phyloP scores from a whole-genome alignment of 2,797 vertebrate genomes.

The Hyperoplus lanceolatus region DNA sequence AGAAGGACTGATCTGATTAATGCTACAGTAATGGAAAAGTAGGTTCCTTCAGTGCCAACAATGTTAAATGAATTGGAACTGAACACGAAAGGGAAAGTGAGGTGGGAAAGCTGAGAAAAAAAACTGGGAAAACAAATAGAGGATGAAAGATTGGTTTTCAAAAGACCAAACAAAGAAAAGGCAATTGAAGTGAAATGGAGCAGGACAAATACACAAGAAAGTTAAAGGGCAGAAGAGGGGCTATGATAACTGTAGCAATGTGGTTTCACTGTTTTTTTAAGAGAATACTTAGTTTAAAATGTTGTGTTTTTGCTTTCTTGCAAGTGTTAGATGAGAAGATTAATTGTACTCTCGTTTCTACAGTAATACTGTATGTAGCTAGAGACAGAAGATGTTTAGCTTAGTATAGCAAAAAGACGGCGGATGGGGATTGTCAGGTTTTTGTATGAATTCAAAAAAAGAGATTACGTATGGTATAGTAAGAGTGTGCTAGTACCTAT shows the following conservation, averaged over 20 bases:
- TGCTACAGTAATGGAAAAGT: conserved; percentile 74
- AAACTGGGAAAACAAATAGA: conserved; percentile 49
- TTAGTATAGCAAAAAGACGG: not conserved
- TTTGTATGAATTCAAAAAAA: too few relatives aligned
- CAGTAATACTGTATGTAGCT: not conserved
- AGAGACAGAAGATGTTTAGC: not conserved
- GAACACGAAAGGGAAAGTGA: conserved; percentile 63
- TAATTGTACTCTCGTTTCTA: not conserved
- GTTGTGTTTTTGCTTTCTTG: not conserved
- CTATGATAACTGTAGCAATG: conserved; percentile 8
- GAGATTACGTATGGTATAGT: too few relatives aligned
- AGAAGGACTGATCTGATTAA: conserved; percentile 69
- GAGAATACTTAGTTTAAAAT: not conserved
- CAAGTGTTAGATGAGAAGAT: not conserved
- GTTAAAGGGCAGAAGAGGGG: conserved; percentile 4
- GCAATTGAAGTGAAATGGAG: conserved; percentile 8
- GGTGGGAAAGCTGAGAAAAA: conserved; percentile 35
- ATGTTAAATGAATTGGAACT: conserved; percentile 72
- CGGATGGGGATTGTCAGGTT: too few relatives aligned
- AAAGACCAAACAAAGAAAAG: conserved; percentile 23
- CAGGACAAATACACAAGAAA: conserved; percentile 10
- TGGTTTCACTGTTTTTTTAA: conserved; percentile 11
- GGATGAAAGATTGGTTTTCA: conserved; percentile 50
- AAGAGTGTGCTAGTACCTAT: too few relatives aligned
- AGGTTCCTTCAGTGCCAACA: conserved; percentile 52